phyloP scores from a whole-genome alignment of 2,797 vertebrate genomes.

The Acanthornis magna region DNA sequence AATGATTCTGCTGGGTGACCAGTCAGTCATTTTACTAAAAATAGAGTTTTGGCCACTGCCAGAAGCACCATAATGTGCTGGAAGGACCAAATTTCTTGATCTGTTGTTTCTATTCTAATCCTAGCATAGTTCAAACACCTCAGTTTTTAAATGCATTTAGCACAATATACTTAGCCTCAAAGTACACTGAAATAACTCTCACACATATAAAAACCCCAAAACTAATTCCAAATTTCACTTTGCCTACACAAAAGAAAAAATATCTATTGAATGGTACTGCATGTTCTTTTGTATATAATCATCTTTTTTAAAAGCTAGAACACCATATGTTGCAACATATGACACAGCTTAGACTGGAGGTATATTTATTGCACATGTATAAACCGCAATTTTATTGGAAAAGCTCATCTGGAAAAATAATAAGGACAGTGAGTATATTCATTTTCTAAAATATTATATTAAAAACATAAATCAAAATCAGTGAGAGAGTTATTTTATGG shows the following conservation, averaged over 20 bases:
- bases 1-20: neutral
- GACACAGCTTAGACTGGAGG: neutral
- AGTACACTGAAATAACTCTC: neutral
- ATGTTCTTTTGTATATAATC: neutral
- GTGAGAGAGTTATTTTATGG: neutral
- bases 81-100: neutral
- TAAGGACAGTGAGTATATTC: neutral
- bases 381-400: constrained; percentile 18
- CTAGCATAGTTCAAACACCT: neutral
- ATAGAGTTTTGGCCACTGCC: neutral
- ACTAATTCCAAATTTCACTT: constrained; percentile 6
- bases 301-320: neutral
- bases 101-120: neutral
- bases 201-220: neutral
- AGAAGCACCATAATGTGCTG: neutral
- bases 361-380: neutral
- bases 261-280: neutral
- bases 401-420: constrained; percentile 6
- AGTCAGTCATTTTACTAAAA: neutral
- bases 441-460: constrained; percentile 30
- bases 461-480: constrained; percentile 21
- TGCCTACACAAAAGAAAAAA: constrained; percentile 3
- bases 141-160: neutral
- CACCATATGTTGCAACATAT: neutral
- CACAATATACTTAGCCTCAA: neutral